A percentile compares a stretch with the other conserved stretches of the same genome.
phyloP scores from a whole-genome alignment of 1,140 invertebrate species.

The Brachionus plicatilis region DNA sequence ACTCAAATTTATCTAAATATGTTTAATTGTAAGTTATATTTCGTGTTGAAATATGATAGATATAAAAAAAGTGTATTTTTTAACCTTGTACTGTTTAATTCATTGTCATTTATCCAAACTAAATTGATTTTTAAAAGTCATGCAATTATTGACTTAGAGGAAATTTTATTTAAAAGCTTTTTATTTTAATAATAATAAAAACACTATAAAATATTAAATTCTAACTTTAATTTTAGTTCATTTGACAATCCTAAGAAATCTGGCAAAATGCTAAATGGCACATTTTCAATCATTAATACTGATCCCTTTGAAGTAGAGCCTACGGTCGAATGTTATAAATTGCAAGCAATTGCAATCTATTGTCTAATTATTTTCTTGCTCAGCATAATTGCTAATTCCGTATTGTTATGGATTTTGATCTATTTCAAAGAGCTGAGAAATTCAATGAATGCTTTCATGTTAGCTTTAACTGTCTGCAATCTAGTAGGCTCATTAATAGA shows the following conservation, averaged over 20 bases:
- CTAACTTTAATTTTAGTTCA: not conserved
- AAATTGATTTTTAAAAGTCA: not conserved
- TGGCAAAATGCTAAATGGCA: not conserved
- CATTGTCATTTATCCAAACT: not conserved
- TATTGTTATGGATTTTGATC: not conserved
- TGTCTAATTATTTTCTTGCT: not conserved
- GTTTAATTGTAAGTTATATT: too few species aligned
- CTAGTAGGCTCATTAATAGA: not conserved
- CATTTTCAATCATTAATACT: not conserved
- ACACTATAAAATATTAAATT: not conserved
- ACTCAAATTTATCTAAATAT: too few species aligned
- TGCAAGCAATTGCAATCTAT: not conserved
- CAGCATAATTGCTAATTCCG: not conserved
- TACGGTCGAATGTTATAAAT: not conserved
- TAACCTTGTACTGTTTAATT: too few species aligned
- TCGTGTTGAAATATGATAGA: too few species aligned
- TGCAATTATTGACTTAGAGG: not conserved
- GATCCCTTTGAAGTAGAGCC: not conserved
- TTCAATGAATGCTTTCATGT: constrained; percentile 10
- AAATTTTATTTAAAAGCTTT: not conserved
- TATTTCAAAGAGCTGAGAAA: not conserved
- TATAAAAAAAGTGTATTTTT: too few species aligned
- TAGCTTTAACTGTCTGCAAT: constrained; percentile 6
- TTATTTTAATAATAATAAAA: not conserved
- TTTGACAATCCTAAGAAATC: not conserved